These are phyloP conservation scores for Crocuta crocuta DNA, from an alignment of 2,113 vertebrate genomes.

Conservation along the genomic window DNA sequence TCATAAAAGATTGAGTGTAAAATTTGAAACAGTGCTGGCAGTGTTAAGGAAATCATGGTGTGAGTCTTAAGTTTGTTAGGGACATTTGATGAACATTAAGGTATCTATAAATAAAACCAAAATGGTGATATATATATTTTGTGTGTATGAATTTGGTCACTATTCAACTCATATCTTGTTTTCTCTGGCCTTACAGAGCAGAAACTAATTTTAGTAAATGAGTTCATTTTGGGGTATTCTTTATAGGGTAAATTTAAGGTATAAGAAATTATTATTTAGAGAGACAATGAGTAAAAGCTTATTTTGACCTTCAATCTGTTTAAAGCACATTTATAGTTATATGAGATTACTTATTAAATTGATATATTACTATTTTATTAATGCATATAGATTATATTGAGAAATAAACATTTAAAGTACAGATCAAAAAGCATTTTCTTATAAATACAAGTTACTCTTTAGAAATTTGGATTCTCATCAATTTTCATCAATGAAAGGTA, in stretches of 20 bases:
- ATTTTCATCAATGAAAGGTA: background rate
- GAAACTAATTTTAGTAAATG: constrained; percentile 40
- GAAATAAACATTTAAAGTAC: constrained; percentile 45
- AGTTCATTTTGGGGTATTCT: constrained; percentile 22
- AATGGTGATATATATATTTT: background rate
- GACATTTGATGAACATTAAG: background rate
- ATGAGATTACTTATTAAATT: background rate
- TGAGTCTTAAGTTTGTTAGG: background rate
- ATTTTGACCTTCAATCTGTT: constrained; percentile 22
- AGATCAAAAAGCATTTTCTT: constrained; percentile 30
- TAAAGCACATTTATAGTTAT: constrained; percentile 52
- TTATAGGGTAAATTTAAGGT: constrained; percentile 36
- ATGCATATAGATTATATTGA: constrained; percentile 14
- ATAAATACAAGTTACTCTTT: background rate
- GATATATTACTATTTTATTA: background rate
- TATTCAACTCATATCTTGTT: background rate
- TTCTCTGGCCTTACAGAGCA: background rate
- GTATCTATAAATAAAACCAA: constrained; percentile 4
- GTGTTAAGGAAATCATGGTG: background rate
- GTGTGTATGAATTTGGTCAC: background rate
- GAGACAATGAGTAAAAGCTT: constrained; percentile 51
- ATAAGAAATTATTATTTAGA: constrained; percentile 31
- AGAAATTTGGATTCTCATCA: constrained; percentile 17
- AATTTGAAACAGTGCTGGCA: background rate
- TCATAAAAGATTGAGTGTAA: background rate